Evolutionary conservation across 2,888 invertebrate species (phyloP).

Genomic region (Diadegma fenestrale): DNA sequence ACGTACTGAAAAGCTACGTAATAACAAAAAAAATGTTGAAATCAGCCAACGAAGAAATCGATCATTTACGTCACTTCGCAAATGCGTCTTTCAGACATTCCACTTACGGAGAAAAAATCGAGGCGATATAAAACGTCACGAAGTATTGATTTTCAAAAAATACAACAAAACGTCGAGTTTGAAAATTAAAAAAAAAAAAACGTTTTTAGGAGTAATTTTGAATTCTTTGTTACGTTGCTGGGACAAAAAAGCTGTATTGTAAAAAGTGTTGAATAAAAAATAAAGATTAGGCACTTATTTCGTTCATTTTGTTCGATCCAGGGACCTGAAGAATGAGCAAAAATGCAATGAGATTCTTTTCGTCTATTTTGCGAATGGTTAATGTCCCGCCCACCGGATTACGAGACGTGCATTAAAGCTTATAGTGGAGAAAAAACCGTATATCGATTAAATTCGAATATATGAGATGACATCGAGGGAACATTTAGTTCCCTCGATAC

Average conservation of each 20-base stretch:
- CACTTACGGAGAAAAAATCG: constrained; percentile 31
- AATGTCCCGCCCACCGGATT: neutral
- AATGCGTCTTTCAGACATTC: neutral
- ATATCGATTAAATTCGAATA: neutral
- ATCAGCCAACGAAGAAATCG: constrained; percentile 59
- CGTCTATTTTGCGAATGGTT: neutral
- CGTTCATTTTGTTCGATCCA: neutral
- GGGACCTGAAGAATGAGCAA: neutral
- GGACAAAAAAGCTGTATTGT: neutral
- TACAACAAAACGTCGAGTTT: neutral
- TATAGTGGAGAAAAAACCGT: neutral
- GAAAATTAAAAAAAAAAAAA: neutral
- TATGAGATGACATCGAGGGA: neutral
- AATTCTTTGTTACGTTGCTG: neutral
- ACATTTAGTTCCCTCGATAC: constrained; percentile 5
- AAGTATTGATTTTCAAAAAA: neutral
- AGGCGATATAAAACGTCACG: constrained; percentile 35
- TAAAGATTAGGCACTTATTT: neutral
- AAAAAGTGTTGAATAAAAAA: neutral
- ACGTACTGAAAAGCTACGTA: constrained; percentile 40
- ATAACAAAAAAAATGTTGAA: constrained; percentile 54
- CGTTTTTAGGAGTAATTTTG: neutral
- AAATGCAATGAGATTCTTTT: neutral
- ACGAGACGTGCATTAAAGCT: neutral
- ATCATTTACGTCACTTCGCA: constrained; percentile 27